Evolutionary conservation across 2,113 vertebrate species (phyloP), one percentile per base, ranked within the genome.

Genomic region (Ictalurus punctatus): DNA sequence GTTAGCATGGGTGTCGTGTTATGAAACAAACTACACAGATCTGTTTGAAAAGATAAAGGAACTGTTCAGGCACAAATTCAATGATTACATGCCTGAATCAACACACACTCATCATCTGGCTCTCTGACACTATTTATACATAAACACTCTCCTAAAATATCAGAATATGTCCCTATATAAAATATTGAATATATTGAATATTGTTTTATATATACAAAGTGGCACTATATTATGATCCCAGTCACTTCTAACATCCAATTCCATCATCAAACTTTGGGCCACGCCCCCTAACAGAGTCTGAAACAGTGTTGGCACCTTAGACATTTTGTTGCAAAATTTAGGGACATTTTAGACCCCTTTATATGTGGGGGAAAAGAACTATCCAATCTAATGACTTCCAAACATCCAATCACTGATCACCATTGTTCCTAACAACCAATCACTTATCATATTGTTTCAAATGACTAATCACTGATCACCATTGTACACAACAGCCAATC

Each of bases 11-110:
- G 73, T 76, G 73, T 76, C 1, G 1, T 34, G 17, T 59, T 82
- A 82, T 82, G 19, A 80, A 80, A 80, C 54, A 37, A 81, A 80
- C 78, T 25, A 76, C 37, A 76, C 52, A 52, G 8, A 76, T 44
- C 19, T 44, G 73, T 25, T 76, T 23, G 73, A 4, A 76, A 27
- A 8, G 25, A 14, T 80, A 54, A 54, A 80, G 48, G 9, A 25
- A 78, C 7, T 25, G 40, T 25, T 52, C 25, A 16, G 2, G 21
- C 23, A 5, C 19, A 78, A 78, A 48, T 71, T 0, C 14, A 78
- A 48, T 10, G 7, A 40, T 23, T 40, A 23, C 30, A 37, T 0
- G 0, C 30, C n/a, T 37, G 16, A 71, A 67, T 67, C 65, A 67
- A 14, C 9, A n/a, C 65, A 69, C 27, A 69, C n/a, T 30, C 65